Base-by-base conservation (phyloP, 1,140 invertebrate genomes). In the Trichonephila clavata region DNA sequence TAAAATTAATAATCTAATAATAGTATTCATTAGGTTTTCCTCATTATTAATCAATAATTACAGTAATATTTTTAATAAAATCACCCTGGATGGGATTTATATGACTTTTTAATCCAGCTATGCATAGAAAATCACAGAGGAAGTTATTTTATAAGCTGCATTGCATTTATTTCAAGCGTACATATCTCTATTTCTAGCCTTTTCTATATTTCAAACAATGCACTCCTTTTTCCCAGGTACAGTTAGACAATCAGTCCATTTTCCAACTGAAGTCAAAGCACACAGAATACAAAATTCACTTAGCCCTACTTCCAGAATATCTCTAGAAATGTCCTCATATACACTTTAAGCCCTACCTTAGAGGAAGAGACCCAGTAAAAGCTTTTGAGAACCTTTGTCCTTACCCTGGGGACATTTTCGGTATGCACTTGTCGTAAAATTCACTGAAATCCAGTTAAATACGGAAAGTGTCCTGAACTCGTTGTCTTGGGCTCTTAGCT, bases 391-490 rank as follows among this genome's bases (percentile, higher is more conserved):
- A 77, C 68, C 68, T 77, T 77, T 77, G 68, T 77, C 68, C 68
- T 77, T 77, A 16, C 68, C 68, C 68, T 16, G 27, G 68, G 68
- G 68, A 32, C 24, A 32, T 27, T 24, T 24, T n/a, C 65, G 65
- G n/a, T 68, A 68, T 77, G 68, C 27, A 77, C 68, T 20, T 27
- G 68, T 32, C 68, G 27, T 77, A 77, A 77, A 77, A 77, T 77
- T 77, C 68, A 77, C 24, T 32, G 68, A 77, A 77, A 77, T 77
- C 68, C 68, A 77, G 68, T 77, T 77, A 77, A 77, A 77, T 77
- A 32, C 24, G 24, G 68, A 77, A 77, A 77, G 68, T 77, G 68
- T 27, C 65, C n/a, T 68, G 65, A 27, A n/a, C 24, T 24, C n/a
- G 24, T 27, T 27, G 3, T 24, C n/a, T 24, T 27, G 24, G 3